A percentile compares a stretch with the other conserved stretches of the same genome.
Evolutionary conservation across 2,888 invertebrate genomes (phyloP).

Genomic region (Heteropelma amictum): DNA sequence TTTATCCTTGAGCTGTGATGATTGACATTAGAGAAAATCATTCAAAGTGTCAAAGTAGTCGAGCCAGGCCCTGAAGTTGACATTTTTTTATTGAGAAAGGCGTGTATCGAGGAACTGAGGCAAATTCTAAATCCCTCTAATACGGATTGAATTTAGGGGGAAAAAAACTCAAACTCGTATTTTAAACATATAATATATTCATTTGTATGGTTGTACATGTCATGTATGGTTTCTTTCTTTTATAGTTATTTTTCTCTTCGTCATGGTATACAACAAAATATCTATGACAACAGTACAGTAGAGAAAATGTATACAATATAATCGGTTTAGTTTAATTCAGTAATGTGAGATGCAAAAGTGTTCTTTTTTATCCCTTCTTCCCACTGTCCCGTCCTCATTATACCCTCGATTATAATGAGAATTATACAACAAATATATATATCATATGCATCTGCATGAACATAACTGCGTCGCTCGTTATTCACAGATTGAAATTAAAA

Average conservation of each 20-base stretch:
- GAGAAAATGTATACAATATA: conserved; percentile 72
- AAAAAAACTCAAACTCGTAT: conserved; percentile 57
- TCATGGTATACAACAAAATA: conserved; percentile 75
- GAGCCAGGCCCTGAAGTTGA: no score
- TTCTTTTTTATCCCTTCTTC: conserved; percentile 60
- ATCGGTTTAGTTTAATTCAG: conserved; percentile 68
- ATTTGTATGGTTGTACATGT: conserved; percentile 75
- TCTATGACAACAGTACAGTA: conserved; percentile 75
- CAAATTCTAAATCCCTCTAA: neutral
- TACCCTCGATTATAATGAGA: conserved; percentile 33
- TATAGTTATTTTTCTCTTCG: conserved; percentile 55
- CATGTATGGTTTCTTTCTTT: conserved; percentile 60
- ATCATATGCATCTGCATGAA: conserved; percentile 46
- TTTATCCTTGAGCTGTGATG: no score
- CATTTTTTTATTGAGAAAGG: neutral
- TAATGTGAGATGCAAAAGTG: conserved; percentile 69
- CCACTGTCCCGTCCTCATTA: conserved; percentile 12
- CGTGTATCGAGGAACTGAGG: neutral
- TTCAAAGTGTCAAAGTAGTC: no score
- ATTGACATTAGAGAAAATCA: no score
- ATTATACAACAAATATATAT: conserved; percentile 66
- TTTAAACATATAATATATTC: conserved; percentile 77
- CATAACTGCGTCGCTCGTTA: conserved; percentile 36
- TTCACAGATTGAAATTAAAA: conserved; percentile 38
- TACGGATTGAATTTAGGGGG: neutral